Evolutionary conservation across 2,888 invertebrate genomes (phyloP).

Genomic region (Nebria salina): DNA sequence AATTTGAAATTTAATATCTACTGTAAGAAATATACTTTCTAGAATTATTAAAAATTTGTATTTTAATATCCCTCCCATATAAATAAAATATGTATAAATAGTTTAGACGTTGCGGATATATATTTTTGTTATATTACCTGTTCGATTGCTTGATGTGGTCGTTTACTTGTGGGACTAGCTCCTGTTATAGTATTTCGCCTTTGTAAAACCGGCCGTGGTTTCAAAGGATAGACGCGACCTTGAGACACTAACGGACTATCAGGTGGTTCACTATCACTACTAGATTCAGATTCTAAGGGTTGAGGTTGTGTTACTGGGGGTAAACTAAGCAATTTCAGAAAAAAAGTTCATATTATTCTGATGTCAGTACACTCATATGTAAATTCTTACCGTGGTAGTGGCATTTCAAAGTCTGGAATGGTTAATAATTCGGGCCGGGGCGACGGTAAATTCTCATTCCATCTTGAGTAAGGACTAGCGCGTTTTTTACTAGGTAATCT

Average conservation of each 20-base stretch:
- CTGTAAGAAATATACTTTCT: too few relatives aligned
- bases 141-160: slow-evolving; percentile 73
- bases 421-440: slow-evolving; percentile 71
- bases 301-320: slow-evolving; percentile 52
- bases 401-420: slow-evolving; percentile 70
- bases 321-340: slow-evolving; percentile 48
- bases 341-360: not conserved
- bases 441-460: slow-evolving; percentile 76
- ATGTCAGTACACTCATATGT: not conserved
- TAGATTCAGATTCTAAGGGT: slow-evolving; percentile 58
- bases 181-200: slow-evolving; percentile 91
- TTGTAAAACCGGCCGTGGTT: slow-evolving; percentile 79
- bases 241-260: slow-evolving; percentile 63
- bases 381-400: slow-evolving; percentile 65
- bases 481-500: slow-evolving; percentile 77
- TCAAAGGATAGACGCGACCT: slow-evolving; percentile 75
- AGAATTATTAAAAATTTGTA: too few relatives aligned
- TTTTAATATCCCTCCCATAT: too few relatives aligned
- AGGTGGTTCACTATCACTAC: slow-evolving; percentile 68
- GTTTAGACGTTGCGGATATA: not conserved
- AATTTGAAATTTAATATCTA: too few relatives aligned
- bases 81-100: too few relatives aligned
- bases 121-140: slow-evolving; percentile 63
- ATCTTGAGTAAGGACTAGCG: slow-evolving; percentile 70
- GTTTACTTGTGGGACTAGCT: slow-evolving; percentile 73